Evolutionary conservation across 2,113 vertebrate genomes (phyloP).

Genomic region (Ictidomys tridecemlineatus): DNA sequence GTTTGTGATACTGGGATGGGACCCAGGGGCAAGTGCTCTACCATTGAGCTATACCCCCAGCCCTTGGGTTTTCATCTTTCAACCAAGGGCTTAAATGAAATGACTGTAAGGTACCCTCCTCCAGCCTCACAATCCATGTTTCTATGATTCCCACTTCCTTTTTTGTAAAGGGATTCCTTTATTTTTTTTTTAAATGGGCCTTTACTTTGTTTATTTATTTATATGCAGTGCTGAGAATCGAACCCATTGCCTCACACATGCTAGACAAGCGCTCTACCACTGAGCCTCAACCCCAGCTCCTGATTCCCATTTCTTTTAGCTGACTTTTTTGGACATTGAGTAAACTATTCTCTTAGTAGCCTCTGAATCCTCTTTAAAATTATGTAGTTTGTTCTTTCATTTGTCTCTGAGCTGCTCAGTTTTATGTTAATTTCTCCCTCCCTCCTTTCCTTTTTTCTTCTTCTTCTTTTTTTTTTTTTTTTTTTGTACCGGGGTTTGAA

Average conservation of each 20-base stretch:
- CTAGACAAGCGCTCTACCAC: too few relatives aligned
- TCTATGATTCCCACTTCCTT: conserved; percentile 19
- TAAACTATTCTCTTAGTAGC: conserved; percentile 24
- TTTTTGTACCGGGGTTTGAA: too few relatives aligned
- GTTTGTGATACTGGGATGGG: background rate
- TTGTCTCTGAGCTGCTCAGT: background rate
- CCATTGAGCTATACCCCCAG: background rate
- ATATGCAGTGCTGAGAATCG: too few relatives aligned
- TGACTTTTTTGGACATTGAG: background rate
- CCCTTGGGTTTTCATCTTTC: conserved; percentile 17
- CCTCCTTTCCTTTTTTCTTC: too few relatives aligned
- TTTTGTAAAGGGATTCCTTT: background rate
- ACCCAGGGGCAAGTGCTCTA: background rate
- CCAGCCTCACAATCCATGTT: background rate
- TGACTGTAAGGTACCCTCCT: background rate
- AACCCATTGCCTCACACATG: too few relatives aligned
- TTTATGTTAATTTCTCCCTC: too few relatives aligned
- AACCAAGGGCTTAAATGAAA: background rate
- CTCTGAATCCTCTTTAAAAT: conserved; percentile 18
- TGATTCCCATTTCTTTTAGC: conserved; percentile 21
- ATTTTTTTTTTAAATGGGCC: too few relatives aligned
- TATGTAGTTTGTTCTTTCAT: conserved; percentile 16
- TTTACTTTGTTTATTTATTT: too few relatives aligned
- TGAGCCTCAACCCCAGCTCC: too few relatives aligned
- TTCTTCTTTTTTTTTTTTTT: too few relatives aligned